A percentile compares a stretch with the other conserved stretches of the same genome.
Conservation (phyloP, 2,888 invertebrate genomes). For the Caenorhabditis wallacei region DNA sequence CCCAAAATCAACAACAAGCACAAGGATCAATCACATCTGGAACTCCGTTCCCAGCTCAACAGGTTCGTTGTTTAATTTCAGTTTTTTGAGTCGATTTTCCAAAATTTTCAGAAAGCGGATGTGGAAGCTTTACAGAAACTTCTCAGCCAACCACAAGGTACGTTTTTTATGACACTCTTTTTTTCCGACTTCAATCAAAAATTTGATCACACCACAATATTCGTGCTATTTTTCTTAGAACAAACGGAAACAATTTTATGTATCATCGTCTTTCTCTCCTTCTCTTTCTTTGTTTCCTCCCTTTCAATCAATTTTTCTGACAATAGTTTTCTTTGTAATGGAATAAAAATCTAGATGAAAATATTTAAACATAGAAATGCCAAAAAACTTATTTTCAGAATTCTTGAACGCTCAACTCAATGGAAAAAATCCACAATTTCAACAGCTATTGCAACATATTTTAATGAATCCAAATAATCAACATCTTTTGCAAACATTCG, state of each 20-base stretch:
- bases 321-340: too few relatives aligned
- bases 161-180: too few relatives aligned
- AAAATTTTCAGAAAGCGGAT: not conserved
- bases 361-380: too few relatives aligned
- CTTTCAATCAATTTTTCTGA: too few relatives aligned
- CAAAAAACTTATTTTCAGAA: not conserved
- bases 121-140: not conserved
- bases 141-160: too few relatives aligned
- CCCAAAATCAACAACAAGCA: slow-evolving; percentile 16
- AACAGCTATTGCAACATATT: not conserved
- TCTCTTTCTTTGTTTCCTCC: too few relatives aligned
- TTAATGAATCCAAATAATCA: not conserved
- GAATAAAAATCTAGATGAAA: too few relatives aligned
- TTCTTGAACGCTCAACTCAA: not conserved
- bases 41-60: not conserved
- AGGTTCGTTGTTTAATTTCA: not conserved
- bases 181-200: too few relatives aligned
- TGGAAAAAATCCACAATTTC: not conserved
- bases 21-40: slow-evolving; percentile 7
- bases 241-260: too few relatives aligned
- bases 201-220: too few relatives aligned
- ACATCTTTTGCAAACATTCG: not conserved
- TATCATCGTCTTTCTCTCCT: too few relatives aligned
- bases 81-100: not conserved
- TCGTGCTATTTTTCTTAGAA: too few relatives aligned